Percentiles rank a stretch among this genome's conserved stretches.
Conservation (phyloP, 2,113 vertebrate species). For the Dasypus novemcinctus region DNA sequence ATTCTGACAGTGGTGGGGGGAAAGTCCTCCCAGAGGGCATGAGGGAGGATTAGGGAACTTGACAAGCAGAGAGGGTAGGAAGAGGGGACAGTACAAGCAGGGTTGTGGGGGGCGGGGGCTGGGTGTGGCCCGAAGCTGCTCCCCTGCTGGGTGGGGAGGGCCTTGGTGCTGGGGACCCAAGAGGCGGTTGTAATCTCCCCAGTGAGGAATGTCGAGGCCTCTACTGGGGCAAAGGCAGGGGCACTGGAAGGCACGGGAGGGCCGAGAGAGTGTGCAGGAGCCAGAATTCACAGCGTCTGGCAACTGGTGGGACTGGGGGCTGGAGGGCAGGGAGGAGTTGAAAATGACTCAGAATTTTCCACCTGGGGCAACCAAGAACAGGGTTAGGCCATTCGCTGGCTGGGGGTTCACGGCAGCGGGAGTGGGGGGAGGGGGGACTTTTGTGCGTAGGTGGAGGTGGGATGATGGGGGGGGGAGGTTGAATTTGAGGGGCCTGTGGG, state of each 20-base stretch:
- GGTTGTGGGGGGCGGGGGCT: not conserved
- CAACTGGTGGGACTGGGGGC: not conserved
- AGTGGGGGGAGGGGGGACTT: not conserved
- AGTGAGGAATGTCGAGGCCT: not conserved
- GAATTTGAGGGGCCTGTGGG: not conserved
- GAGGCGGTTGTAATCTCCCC: not conserved
- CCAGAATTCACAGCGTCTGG: conserved; percentile 39
- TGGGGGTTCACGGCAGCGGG: not conserved
- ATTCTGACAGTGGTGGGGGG: not conserved
- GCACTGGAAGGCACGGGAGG: not conserved
- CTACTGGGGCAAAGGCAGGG: not conserved
- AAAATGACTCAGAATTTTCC: conserved; percentile 74
- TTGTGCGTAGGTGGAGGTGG: not conserved
- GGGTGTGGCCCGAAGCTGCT: not conserved
- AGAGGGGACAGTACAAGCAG: not conserved
- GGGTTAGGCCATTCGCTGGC: not conserved
- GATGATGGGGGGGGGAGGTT: not conserved
- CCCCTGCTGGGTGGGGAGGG: not conserved
- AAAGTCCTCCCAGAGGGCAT: no score
- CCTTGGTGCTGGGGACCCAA: not conserved
- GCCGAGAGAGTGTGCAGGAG: not conserved
- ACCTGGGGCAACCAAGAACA: not conserved
- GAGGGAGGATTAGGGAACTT: not conserved
- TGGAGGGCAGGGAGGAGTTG: conserved; percentile 31
- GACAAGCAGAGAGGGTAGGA: not conserved